Evolutionary conservation across 2,888 invertebrate species (phyloP), one percentile per base, ranked within the genome.

Genomic region (Troglohyphantes excavatus): DNA sequence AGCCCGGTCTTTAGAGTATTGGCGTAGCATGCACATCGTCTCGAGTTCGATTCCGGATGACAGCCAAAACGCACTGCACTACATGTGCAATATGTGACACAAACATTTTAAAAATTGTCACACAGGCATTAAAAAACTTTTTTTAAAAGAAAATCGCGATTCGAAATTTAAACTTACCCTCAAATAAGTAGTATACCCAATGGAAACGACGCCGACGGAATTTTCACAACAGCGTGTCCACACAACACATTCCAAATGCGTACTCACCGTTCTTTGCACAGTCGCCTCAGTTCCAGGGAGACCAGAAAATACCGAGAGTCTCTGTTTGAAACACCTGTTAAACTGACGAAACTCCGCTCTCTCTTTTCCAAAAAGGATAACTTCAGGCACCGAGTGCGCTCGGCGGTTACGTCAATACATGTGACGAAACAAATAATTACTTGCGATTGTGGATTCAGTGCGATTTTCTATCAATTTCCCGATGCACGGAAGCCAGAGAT

Each of bases 301-400:
- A n/a, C 17, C 2, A n/a, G 53, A 53, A 53, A 53, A 53, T 53
- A 17, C 53, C 53, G n/a, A 33, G 9, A 33, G n/a, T 39, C 53
- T 5, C 53, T 17, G n/a, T n/a, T 53, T 53, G 53, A 53, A 53
- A 33, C 78, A 78, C 65, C 65, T 65, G 78, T 78, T 78, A 23
- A 27, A 78, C 23, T 65, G 63, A 39, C 63, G 65, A 78, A 63
- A 78, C 26, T 13, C 39, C 23, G 17, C 21, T 23, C 63, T 21
- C 39, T 23, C 61, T 29, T 26, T 23, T 21, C 43, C 43, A 33
- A 68, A 19, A 68, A 33, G 33, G 29, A 29, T 19, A 33, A 6
- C 33, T n/a, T 5, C 33, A 33, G 33, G n/a, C 33, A 6, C 68
- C 7, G 11, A 65, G 23, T 23, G 17, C 2, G 13, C 23, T 23